Evolutionary conservation across 64 coral and sea anemone species (phyloP), one percentile per base, ranked within the genome.

Genomic region (Actinia tenebrosa): DNA sequence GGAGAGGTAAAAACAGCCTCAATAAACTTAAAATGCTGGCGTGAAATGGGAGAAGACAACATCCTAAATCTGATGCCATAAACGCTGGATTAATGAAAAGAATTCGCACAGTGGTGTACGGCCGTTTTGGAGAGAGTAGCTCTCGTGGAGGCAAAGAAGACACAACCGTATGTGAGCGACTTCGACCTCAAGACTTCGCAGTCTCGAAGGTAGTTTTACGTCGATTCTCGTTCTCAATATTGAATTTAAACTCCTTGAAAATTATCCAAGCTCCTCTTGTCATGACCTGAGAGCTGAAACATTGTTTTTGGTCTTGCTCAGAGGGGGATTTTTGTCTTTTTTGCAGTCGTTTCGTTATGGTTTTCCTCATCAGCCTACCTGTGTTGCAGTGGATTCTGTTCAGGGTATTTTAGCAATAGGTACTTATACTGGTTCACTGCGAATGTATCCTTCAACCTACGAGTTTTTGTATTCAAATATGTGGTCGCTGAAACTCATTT

Each of bases 301-400:
- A 78, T 26, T 17, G 16, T 30, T 62, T 52, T 23, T 71, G 45
- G n/a, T 77, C 56, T 62, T 69, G 19, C 64, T 86, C 10, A 87
- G 30, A 37, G 8, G 45, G 54, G 82, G 50, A 86, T 68, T 46
- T 77, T 81, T 82, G 64, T 62, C 8, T 26, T 92, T 71, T 60
- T 90, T 27, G 44, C 86, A 98, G 96, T 91, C 93, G 80, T 92
- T 60, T 80, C 90, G 96, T 22, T 94, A 98, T 93, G 96, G 96
- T 3, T 98, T 98, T 93, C 96, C 96, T 18, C 89, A 90, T 53
- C 87, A 92, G 86, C 96, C 96, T 7, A 98, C 96, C 45, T 98
- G 93, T 44, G 61, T 98, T 20, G 90, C 96, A 23, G 92, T 95
- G 79, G 96, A 98, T 44, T 90, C 96, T 45, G 93, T 98, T 11